Percentiles rank a stretch among this genome's conserved stretches.
These are phyloP conservation scores for Hirtodrosophila histrioides DNA, from an alignment of 2,888 invertebrate genomes.

Conservation along the genomic window DNA sequence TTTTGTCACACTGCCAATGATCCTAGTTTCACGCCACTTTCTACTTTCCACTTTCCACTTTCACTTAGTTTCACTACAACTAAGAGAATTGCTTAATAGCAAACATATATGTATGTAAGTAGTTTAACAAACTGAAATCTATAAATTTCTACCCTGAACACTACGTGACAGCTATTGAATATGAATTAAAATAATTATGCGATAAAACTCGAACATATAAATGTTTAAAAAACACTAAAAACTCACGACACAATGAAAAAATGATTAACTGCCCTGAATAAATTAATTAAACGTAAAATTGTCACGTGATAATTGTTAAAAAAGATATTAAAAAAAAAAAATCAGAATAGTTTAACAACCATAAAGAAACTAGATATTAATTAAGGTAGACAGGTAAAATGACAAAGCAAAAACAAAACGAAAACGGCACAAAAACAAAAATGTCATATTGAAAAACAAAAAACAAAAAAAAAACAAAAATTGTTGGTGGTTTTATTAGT, in stretches of 20 bases:
- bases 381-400: conserved; percentile 70
- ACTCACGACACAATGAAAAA: conserved; percentile 30
- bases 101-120: conserved; percentile 58
- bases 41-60: neutral
- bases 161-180: conserved; percentile 66
- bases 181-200: conserved; percentile 58
- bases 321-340: conserved; percentile 25
- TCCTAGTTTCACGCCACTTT: neutral
- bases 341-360: conserved; percentile 49
- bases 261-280: conserved; percentile 69
- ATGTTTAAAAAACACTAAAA: conserved; percentile 67
- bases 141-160: conserved; percentile 38
- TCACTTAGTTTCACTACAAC: conserved; percentile 1
- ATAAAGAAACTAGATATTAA: conserved; percentile 67
- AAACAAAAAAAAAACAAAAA: conserved; percentile 18
- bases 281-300: conserved; percentile 73
- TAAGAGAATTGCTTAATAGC: conserved; percentile 16
- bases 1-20: conserved; percentile 25
- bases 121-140: conserved; percentile 52
- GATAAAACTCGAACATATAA: conserved; percentile 64
- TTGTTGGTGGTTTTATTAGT: conserved; percentile 73
- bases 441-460: conserved; percentile 16
- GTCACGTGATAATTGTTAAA: conserved; percentile 79
- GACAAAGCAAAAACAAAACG: conserved; percentile 15
- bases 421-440: conserved; percentile 9